A percentile compares a stretch with the other conserved stretches of the same genome.
phyloP scores from a whole-genome alignment of 2,797 vertebrate species.

The Momotus momota region DNA sequence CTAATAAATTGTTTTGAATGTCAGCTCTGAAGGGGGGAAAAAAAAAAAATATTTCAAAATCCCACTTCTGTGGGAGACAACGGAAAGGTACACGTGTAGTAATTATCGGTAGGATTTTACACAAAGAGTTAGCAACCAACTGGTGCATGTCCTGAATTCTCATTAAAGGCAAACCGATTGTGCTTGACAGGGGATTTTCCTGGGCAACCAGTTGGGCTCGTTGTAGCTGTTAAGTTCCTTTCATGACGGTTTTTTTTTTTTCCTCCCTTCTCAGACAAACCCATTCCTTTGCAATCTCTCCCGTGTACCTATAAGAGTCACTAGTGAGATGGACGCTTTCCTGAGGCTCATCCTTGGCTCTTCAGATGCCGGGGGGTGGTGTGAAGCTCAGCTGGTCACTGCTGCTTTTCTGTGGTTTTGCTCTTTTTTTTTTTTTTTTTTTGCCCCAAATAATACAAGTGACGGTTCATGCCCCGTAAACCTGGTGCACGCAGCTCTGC shows the following conservation, averaged over 20 bases:
- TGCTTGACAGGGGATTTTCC: constrained; percentile 51
- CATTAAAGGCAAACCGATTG: constrained; percentile 55
- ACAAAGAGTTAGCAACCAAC: constrained; percentile 53
- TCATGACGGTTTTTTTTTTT: not conserved
- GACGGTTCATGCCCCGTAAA: fast-evolving
- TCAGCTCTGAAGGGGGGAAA: not conserved
- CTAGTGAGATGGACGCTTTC: not conserved
- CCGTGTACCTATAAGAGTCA: not conserved
- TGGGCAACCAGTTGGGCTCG: constrained; percentile 1
- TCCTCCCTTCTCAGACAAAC: not conserved
- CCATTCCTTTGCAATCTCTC: not conserved
- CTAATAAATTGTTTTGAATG: constrained; percentile 25
- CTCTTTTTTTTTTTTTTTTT: too few species aligned
- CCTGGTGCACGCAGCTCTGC: not conserved
- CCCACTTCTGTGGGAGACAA: not conserved
- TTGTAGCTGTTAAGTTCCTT: constrained; percentile 68
- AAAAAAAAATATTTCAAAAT: not conserved
- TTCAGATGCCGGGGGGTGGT: not conserved
- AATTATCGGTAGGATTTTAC: constrained; percentile 41
- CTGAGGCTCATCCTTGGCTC: not conserved
- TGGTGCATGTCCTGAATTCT: constrained; percentile 33
- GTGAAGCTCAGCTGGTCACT: not conserved
- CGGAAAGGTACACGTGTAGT: constrained; percentile 22
- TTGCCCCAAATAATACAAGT: fast-evolving
- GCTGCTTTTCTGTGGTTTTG: not conserved